These are phyloP conservation scores for Brachionichthys hirsutus DNA, from an alignment of 2,113 vertebrate genomes.

Conservation along the genomic window DNA sequence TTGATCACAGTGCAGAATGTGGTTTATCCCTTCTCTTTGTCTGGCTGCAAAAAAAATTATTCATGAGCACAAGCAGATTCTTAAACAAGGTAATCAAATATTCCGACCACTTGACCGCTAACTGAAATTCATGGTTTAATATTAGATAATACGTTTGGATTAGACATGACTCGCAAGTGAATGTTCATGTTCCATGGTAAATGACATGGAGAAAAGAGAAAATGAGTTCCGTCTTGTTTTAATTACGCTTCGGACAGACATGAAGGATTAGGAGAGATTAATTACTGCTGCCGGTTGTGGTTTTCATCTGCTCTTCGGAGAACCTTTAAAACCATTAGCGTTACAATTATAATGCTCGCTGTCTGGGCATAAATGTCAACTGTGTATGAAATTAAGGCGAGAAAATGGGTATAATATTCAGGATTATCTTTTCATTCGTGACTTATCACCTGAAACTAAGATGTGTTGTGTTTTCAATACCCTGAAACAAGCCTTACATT, in stretches of 20 bases:
- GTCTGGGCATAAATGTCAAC: background rate
- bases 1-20: constrained; percentile 14
- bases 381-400: background rate
- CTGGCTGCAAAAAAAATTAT: constrained; percentile 34
- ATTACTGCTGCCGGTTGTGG: too few species aligned
- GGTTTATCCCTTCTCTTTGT: constrained; percentile 20
- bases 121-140: constrained; percentile 34
- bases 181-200: background rate
- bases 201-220: background rate
- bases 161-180: background rate
- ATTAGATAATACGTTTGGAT: constrained; percentile 16
- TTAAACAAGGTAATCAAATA: constrained; percentile 16
- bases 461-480: too few species aligned
- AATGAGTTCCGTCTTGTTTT: too few species aligned
- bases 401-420: background rate
- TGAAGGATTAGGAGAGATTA: too few species aligned
- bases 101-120: constrained; percentile 3
- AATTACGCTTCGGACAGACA: too few species aligned
- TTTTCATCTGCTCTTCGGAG: too few species aligned
- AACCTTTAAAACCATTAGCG: constrained; percentile 1
- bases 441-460: too few species aligned
- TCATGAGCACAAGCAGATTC: constrained; percentile 27
- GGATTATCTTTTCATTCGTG: too few species aligned
- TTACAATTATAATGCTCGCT: background rate
- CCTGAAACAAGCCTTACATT: too few species aligned